phyloP scores from a whole-genome alignment of 2,113 vertebrate genomes.

The Tragelaphus strepsiceros region DNA sequence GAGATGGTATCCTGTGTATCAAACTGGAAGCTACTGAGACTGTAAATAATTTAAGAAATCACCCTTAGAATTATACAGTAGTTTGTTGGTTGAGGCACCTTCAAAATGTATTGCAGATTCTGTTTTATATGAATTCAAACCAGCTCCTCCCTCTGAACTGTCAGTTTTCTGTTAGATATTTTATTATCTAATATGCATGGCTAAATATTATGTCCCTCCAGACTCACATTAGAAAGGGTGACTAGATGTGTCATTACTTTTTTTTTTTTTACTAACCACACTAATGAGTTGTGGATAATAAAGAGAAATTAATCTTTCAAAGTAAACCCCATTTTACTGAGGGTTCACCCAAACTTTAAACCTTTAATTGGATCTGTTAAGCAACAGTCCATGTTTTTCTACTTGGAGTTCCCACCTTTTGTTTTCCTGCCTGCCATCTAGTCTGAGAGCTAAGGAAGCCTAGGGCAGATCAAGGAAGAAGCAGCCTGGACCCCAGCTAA shows the following conservation, averaged over 20 bases:
- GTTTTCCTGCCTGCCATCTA: neutral
- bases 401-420: neutral
- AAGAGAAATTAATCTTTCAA: conserved; percentile 26
- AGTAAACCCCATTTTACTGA: conserved; percentile 28
- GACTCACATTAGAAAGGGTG: neutral
- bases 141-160: neutral
- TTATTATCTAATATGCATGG: neutral
- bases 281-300: conserved; percentile 26
- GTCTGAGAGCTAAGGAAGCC: neutral
- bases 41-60: conserved; percentile 29
- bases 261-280: neutral
- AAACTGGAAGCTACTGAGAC: conserved; percentile 5
- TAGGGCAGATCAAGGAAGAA: neutral
- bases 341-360: conserved; percentile 2
- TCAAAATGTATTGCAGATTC: neutral
- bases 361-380: neutral
- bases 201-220: neutral
- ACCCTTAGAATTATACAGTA: neutral
- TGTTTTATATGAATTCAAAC: neutral
- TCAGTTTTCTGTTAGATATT: conserved; percentile 7
- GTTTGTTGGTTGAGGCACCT: conserved; percentile 12
- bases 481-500: neutral
- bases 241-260: neutral
- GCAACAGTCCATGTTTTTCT: neutral
- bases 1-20: neutral